Percentiles rank a stretch among this genome's conserved stretches.
These are phyloP conservation scores for Anadara kagoshimensis DNA, from an alignment of 1,140 invertebrate species.

Conservation along the genomic window DNA sequence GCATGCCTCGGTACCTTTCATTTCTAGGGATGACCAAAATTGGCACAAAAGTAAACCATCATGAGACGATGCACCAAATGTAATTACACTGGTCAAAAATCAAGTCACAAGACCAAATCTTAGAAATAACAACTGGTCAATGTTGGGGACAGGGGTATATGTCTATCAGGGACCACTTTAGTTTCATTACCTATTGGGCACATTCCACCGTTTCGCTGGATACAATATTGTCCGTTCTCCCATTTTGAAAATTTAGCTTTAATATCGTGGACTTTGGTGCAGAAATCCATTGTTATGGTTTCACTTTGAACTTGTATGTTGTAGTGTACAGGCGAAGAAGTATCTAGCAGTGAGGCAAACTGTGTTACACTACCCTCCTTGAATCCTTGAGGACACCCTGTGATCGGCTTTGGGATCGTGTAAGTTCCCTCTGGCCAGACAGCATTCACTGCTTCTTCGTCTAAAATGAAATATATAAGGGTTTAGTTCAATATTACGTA, in stretches of 20 bases:
- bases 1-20: too few relatives aligned
- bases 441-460: too few relatives aligned
- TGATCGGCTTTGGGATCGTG: slow-evolving; percentile 16
- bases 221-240: slow-evolving; percentile 30
- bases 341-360: not conserved
- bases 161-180: too few relatives aligned
- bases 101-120: too few relatives aligned
- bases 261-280: not conserved
- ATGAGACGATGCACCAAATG: too few relatives aligned
- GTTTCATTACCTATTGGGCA: slow-evolving; percentile 22
- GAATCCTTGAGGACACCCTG: slow-evolving; percentile 25
- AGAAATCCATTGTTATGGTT: not conserved
- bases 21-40: too few relatives aligned
- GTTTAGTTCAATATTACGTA: too few relatives aligned
- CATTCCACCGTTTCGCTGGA: not conserved
- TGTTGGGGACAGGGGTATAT: too few relatives aligned
- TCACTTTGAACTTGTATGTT: slow-evolving; percentile 12
- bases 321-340: not conserved
- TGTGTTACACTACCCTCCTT: slow-evolving; percentile 14
- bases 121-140: too few relatives aligned
- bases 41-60: too few relatives aligned
- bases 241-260: not conserved
- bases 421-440: slow-evolving; percentile 16
- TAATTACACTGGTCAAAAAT: too few relatives aligned
- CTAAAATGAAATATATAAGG: too few relatives aligned